Evolutionary conservation across 2,888 invertebrate species (phyloP).

Genomic region (Dichetophora obliterata): DNA sequence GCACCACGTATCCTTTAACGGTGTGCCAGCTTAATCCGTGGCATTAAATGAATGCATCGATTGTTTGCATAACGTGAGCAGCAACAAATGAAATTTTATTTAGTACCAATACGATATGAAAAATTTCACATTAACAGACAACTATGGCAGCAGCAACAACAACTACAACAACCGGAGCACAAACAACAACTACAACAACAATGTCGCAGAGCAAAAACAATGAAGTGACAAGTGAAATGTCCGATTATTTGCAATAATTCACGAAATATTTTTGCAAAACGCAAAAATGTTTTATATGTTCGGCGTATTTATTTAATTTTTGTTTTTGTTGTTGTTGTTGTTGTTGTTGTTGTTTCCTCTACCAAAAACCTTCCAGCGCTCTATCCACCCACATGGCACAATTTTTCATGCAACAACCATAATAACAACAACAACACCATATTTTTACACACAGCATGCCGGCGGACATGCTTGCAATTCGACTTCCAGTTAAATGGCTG

Average conservation of each 20-base stretch:
- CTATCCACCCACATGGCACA: background rate
- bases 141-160: conserved; percentile 2
- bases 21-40: background rate
- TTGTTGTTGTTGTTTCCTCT: background rate
- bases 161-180: background rate
- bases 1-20: background rate
- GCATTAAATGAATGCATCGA: conserved; percentile 14
- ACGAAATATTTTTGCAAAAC: conserved; percentile 46
- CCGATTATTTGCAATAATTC: conserved; percentile 67
- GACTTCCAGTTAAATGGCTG: conserved; percentile 68
- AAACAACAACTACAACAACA: background rate
- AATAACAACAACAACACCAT: conserved; percentile 24
- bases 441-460: background rate
- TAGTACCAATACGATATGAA: conserved; percentile 1
- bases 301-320: conserved; percentile 8
- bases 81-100: conserved; percentile 30
- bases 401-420: background rate
- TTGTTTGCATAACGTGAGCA: conserved; percentile 21
- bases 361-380: background rate
- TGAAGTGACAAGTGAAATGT: conserved; percentile 69
- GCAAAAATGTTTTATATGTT: conserved; percentile 18
- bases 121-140: conserved; percentile 20
- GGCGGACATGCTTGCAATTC: conserved; percentile 58
- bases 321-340: background rate
- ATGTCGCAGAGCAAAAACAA: conserved; percentile 14